phyloP scores from a whole-genome alignment of 2,888 invertebrate species.

The Andrena marginata region DNA sequence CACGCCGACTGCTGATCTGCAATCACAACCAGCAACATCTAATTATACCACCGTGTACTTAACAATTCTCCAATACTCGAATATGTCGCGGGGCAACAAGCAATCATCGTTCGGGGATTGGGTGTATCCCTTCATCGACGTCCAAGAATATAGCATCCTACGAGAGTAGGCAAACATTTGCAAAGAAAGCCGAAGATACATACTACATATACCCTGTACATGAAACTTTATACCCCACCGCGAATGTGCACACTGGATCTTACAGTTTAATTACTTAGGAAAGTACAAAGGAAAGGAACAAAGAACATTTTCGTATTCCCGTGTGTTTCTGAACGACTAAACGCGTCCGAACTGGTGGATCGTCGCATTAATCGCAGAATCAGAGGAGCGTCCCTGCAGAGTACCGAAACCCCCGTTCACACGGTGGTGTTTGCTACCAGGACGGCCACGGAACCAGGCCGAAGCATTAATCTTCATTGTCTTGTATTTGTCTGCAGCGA shows the following conservation, averaged over 20 bases:
- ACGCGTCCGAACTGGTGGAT: neutral
- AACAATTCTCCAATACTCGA: too few species aligned
- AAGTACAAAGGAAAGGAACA: neutral
- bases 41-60: neutral
- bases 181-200: neutral
- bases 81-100: too few species aligned
- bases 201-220: neutral
- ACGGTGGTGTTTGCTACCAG: conserved; percentile 53
- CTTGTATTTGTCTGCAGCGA: conserved; percentile 79
- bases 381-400: conserved; percentile 27
- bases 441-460: conserved; percentile 57
- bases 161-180: neutral
- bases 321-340: neutral
- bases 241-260: too few species aligned
- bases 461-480: conserved; percentile 81
- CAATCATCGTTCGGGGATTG: too few species aligned
- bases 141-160: neutral
- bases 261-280: too few species aligned
- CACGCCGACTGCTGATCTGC: conserved; percentile 85
- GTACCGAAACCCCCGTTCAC: conserved; percentile 61
- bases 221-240: too few species aligned
- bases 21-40: conserved; percentile 50
- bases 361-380: neutral
- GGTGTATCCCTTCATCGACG: too few species aligned
- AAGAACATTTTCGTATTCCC: neutral